Evolutionary conservation across 1,140 invertebrate species (phyloP).

Genomic region (Apocrypta bakeri): DNA sequence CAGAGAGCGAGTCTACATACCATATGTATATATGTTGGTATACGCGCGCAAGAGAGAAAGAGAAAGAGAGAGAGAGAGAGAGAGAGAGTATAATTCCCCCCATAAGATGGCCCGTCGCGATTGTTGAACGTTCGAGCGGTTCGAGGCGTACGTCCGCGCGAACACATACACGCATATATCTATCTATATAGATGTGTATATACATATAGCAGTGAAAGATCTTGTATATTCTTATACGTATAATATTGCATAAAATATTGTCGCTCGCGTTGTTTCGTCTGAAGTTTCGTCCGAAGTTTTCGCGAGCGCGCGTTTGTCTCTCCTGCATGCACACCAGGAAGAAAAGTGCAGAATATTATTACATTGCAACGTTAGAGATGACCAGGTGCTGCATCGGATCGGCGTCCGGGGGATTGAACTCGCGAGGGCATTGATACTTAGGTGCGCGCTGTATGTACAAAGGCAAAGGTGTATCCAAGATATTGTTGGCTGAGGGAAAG

Average conservation of each 20-base stretch:
- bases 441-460: not conserved
- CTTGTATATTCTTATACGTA: no score
- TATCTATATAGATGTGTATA: no score
- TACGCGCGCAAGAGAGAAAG: no score
- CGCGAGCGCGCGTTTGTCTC: not conserved
- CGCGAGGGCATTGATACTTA: not conserved
- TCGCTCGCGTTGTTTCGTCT: no score
- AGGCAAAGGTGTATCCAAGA: not conserved
- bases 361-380: not conserved
- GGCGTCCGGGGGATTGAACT: not conserved
- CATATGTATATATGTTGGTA: not conserved
- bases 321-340: not conserved
- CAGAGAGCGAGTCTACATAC: not conserved
- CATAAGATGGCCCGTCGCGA: conserved; percentile 6
- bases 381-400: not conserved
- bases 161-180: no score
- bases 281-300: no score
- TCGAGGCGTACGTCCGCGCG: not conserved
- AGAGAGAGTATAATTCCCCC: not conserved
- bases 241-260: no score
- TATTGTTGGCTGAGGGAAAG: no score
- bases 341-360: not conserved
- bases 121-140: not conserved
- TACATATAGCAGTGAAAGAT: no score
- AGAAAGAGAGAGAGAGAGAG: no score